Base-by-base conservation (phyloP, 1,140 invertebrate genomes). In the Bombus superbus region DNA sequence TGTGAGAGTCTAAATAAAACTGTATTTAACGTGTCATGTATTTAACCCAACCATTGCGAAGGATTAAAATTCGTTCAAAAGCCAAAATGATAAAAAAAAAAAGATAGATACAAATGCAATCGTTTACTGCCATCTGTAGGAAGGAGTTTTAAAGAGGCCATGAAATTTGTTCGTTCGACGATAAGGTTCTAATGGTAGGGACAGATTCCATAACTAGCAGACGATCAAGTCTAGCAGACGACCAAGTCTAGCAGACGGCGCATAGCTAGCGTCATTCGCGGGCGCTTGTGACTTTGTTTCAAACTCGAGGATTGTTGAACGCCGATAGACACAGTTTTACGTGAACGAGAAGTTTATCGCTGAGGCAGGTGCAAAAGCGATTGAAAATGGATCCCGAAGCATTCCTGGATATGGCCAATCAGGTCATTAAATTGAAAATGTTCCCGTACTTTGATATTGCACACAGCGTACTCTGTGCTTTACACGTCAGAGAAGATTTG, bases 381-480 rank as follows among this genome's bases (percentile, higher is more conserved):
- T 40, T 44, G 89, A 85, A 62, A 68, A 98, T 99, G 98, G 98
- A 99, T 97, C 98, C 98, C 93, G 98, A 99, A 96, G 97, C 98
- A 71, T 99, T 99, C 95, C 96, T 99, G 92, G 99, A 99, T 94
- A 97, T 99, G 96, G 98, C 99, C 95, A 99, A 99, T 95, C 98
- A 99, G 96, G 98, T 99, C 95, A 99, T 99, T 89, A 99, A 99
- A 96, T 96, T 99, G 89, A 99, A 99, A 96, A 99, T 99, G 99
- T 99, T 98, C 95, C 99, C 99, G 62, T 99, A 99, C 96, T 99
- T 99, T 95, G 99, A 99, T 95, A 97, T 99, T 92, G 99, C 99
- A 86, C 98, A 99, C 96, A 98, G 97, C 95, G 96, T 98, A 90
- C 96, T 99, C 66, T 98, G 98, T 95, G 98, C 98, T 93, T 96